A percentile compares a stretch with the other conserved stretches of the same genome.
phyloP scores from a whole-genome alignment of 1,140 invertebrate genomes.

The Drosophila leontia region DNA sequence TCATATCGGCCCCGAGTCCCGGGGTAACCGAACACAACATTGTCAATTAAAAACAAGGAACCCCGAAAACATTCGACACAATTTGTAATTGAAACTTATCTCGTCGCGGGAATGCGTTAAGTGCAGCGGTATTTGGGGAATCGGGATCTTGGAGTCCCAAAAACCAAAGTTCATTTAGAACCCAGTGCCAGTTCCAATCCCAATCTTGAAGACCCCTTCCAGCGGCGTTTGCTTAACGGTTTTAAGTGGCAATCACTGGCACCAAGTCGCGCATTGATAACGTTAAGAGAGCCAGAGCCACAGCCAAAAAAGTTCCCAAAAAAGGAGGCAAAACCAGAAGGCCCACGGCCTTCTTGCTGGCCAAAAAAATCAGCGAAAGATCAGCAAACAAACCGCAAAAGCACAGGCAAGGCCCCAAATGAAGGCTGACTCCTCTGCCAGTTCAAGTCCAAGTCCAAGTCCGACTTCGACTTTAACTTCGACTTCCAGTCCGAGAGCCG shows the following conservation, averaged over 20 bases:
- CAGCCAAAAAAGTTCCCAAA: conserved; percentile 21
- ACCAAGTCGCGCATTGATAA: conserved; percentile 74
- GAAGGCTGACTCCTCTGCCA: conserved; percentile 18
- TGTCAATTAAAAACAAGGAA: conserved; percentile 68
- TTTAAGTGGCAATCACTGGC: conserved; percentile 81
- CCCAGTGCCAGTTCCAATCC: conserved; percentile 53
- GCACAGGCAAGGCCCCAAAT: conserved; percentile 16
- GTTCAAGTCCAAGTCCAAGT: conserved; percentile 17
- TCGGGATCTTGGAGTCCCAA: conserved; percentile 27
- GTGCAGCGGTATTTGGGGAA: conserved; percentile 65
- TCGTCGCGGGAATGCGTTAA: conserved; percentile 73
- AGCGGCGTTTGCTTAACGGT: conserved; percentile 80
- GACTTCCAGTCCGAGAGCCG: conserved; percentile 43
- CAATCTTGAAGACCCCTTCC: conserved; percentile 12
- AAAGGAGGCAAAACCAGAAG: conserved; percentile 57
- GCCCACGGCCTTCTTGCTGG: conserved; percentile 25
- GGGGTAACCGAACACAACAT: conserved; percentile 18
- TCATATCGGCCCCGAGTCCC: conserved; percentile 46
- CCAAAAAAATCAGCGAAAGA: conserved; percentile 71
- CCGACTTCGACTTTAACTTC: too few relatives aligned
- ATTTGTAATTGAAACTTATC: conserved; percentile 83
- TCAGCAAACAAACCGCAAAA: conserved; percentile 69
- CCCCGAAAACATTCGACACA: conserved; percentile 65
- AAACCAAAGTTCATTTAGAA: conserved; percentile 68
- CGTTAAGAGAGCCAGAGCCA: conserved; percentile 53